A percentile compares a stretch with the other conserved stretches of the same genome.
phyloP scores from a whole-genome alignment of 2,797 vertebrate species.

The Miichthys miiuy region DNA sequence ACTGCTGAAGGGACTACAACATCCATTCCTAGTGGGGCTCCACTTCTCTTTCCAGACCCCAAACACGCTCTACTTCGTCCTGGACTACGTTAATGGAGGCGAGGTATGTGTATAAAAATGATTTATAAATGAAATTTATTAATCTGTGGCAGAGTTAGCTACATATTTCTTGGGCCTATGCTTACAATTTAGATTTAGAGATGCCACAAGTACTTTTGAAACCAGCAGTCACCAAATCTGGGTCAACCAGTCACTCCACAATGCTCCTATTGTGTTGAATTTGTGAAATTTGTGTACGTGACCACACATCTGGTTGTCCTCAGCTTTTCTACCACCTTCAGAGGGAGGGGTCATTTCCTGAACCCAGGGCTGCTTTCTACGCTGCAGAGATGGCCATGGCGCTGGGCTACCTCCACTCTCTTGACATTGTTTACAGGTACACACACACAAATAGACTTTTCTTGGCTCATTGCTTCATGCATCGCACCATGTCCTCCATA shows the following conservation, averaged over 20 bases:
- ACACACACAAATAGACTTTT: not conserved
- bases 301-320: conserved; percentile 17
- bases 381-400: conserved; percentile 85
- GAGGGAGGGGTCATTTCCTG: conserved; percentile 82
- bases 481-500: not conserved
- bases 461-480: too few relatives aligned
- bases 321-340: conserved; percentile 89
- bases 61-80: conserved; percentile 84
- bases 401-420: conserved; percentile 86
- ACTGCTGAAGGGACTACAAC: conserved; percentile 83
- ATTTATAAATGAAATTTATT: not conserved
- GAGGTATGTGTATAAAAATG: conserved; percentile 75
- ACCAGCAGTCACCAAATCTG: not conserved
- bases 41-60: conserved; percentile 88
- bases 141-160: not conserved
- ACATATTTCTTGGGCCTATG: not conserved
- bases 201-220: not conserved
- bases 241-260: not conserved
- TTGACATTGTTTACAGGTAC: conserved; percentile 86
- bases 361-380: conserved; percentile 84
- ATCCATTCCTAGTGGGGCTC: conserved; percentile 88
- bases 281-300: not conserved
- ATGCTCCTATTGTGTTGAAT: conserved; percentile 2
- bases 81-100: conserved; percentile 87
- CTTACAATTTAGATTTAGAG: not conserved